phyloP scores from a whole-genome alignment of 2,888 invertebrate genomes.

The Megamerina dolium region DNA sequence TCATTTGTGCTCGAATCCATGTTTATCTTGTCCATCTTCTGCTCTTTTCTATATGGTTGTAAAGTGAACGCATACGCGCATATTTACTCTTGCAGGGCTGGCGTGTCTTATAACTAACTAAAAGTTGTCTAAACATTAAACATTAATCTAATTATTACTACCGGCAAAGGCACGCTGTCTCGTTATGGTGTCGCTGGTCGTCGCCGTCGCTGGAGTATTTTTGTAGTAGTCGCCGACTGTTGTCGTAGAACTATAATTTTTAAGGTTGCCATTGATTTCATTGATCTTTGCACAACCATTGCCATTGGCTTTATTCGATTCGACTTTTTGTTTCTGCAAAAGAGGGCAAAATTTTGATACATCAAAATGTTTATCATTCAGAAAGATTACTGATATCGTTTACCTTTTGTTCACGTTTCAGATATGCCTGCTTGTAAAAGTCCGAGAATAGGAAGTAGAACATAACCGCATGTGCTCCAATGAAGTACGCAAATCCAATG shows the following conservation, averaged over 20 bases:
- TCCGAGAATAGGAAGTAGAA: slow-evolving; percentile 89
- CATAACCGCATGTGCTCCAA: slow-evolving; percentile 84
- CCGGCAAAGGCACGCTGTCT: slow-evolving; percentile 44
- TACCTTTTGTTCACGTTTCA: slow-evolving; percentile 43
- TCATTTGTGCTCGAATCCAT: too few relatives aligned
- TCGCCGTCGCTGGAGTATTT: slow-evolving; percentile 24
- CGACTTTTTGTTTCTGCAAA: slow-evolving; percentile 31
- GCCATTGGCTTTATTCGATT: slow-evolving; percentile 11
- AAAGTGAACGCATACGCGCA: too few relatives aligned
- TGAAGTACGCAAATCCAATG: slow-evolving; percentile 82
- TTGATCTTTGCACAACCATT: slow-evolving; percentile 14
- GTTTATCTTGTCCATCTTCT: too few relatives aligned
- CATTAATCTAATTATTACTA: slow-evolving; percentile 35
- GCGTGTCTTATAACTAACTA: too few relatives aligned
- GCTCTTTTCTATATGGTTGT: too few relatives aligned
- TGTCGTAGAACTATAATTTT: slow-evolving; percentile 34
- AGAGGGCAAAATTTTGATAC: neutral
- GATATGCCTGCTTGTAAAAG: slow-evolving; percentile 79
- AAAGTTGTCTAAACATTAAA: too few relatives aligned
- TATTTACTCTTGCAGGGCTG: too few relatives aligned
- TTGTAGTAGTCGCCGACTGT: slow-evolving; percentile 33
- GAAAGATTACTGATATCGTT: slow-evolving; percentile 3
- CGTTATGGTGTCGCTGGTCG: slow-evolving; percentile 32
- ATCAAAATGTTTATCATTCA: neutral
- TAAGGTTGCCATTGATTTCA: slow-evolving; percentile 34